Evolutionary conservation across 2,888 invertebrate species (phyloP).

Genomic region (Alloscopus bannaensis): DNA sequence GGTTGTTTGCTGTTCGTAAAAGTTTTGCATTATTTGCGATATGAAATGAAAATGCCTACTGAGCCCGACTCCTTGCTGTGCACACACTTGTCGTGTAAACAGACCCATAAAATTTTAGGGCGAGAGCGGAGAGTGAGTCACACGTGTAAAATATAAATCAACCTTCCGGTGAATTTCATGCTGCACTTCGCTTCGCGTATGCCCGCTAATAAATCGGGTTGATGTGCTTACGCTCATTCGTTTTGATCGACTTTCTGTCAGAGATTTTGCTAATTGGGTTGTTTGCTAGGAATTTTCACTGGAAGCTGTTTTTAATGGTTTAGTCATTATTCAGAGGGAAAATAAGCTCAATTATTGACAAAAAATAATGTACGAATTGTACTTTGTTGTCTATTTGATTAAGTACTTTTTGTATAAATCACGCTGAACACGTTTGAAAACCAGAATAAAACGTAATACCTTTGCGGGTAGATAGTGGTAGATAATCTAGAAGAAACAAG

Average conservation of each 20-base stretch:
- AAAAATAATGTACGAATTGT: too few species aligned
- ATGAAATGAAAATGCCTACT: constrained; percentile 6
- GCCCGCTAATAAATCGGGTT: too few species aligned
- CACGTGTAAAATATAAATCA: constrained; percentile 4
- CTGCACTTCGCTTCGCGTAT: not conserved
- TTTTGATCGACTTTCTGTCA: constrained; percentile 4
- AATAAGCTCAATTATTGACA: too few species aligned
- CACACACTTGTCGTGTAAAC: not conserved
- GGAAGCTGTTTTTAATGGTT: not conserved
- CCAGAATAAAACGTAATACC: not conserved
- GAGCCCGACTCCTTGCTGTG: not conserved
- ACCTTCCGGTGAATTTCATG: not conserved
- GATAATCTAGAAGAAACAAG: too few species aligned
- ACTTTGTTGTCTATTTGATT: too few species aligned
- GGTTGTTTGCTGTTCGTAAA: not conserved
- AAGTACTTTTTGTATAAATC: too few species aligned
- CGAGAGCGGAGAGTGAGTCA: too few species aligned
- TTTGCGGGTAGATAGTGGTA: too few species aligned
- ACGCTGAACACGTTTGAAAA: too few species aligned
- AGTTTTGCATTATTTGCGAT: not conserved
- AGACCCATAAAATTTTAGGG: not conserved
- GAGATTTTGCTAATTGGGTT: constrained; percentile 4
- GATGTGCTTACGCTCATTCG: not conserved
- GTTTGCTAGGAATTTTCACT: not conserved
- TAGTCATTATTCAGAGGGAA: too few species aligned